A percentile compares a stretch with the other conserved stretches of the same genome.
Evolutionary conservation across 2,113 vertebrate genomes (phyloP).

Genomic region (Poecilia latipinna): DNA sequence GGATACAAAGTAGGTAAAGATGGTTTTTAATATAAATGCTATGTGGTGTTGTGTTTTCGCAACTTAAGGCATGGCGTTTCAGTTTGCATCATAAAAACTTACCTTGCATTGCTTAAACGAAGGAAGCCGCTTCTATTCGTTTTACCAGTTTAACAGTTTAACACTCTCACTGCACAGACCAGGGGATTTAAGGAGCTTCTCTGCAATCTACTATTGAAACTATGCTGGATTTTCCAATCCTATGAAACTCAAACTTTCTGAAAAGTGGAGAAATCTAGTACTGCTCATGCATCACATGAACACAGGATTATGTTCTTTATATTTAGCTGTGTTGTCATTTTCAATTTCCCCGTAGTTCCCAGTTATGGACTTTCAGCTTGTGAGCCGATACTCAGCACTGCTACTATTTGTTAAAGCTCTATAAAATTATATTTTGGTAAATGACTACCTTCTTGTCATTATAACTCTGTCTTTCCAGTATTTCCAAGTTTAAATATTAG

Average conservation of each 20-base stretch:
- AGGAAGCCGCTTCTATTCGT: background rate
- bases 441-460: conserved; percentile 52
- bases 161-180: background rate
- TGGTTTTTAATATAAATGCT: conserved; percentile 2
- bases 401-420: conserved; percentile 72
- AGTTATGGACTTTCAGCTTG: conserved; percentile 13
- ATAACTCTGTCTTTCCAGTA: no score
- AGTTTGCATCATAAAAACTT: background rate
- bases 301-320: no score
- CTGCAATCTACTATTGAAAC: no score
- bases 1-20: conserved; percentile 10
- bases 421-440: conserved; percentile 84
- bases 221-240: no score
- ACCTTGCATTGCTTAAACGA: conserved; percentile 8
- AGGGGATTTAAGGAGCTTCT: conserved; percentile 5
- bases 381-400: conserved; percentile 59
- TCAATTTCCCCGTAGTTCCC: conserved; percentile 12
- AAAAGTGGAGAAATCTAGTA: background rate
- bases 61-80: background rate
- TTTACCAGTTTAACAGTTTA: background rate
- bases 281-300: conserved; percentile 16
- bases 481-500: no score
- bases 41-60: no score
- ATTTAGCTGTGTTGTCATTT: conserved; percentile 18
- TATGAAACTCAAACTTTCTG: background rate